These are phyloP conservation scores for Cygnus olor DNA, from an alignment of 2,797 vertebrate genomes.

Conservation along the genomic window DNA sequence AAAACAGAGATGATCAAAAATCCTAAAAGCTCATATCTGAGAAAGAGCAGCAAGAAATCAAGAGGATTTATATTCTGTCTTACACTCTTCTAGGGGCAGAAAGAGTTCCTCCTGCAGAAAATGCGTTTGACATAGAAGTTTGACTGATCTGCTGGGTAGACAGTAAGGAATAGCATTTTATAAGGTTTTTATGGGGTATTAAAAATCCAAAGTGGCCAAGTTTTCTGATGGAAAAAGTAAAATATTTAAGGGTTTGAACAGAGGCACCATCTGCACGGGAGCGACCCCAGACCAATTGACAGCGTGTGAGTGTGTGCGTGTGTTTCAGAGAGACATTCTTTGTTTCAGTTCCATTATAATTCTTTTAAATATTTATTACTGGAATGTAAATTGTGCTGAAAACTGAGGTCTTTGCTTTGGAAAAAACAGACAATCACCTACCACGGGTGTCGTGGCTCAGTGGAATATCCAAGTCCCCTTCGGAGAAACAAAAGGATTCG, in stretches of 20 bases:
- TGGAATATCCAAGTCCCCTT: slow-evolving; percentile 52
- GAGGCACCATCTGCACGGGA: neutral
- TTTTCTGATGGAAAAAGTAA: slow-evolving; percentile 30
- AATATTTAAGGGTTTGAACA: slow-evolving; percentile 24
- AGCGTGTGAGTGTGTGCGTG: neutral
- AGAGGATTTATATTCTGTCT: neutral
- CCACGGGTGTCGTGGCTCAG: slow-evolving; percentile 23
- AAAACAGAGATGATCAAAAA: neutral
- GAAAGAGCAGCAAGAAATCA: slow-evolving; percentile 7
- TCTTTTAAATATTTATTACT: slow-evolving; percentile 78
- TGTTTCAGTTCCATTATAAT: slow-evolving; percentile 60
- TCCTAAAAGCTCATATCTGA: slow-evolving; percentile 3
- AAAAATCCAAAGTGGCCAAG: slow-evolving; percentile 6
- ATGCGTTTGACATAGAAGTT: slow-evolving; percentile 13
- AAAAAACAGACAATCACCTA: slow-evolving; percentile 34
- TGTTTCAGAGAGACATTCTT: slow-evolving; percentile 45
- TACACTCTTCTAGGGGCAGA: neutral
- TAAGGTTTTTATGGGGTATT: slow-evolving; percentile 20
- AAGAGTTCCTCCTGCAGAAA: neutral
- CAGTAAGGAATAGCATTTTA: slow-evolving; percentile 21
- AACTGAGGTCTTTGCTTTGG: slow-evolving; percentile 59
- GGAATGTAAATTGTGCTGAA: slow-evolving; percentile 71
- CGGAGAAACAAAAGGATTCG: slow-evolving; percentile 65
- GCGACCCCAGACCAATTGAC: neutral
- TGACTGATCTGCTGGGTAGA: slow-evolving; percentile 7